Evolutionary conservation across 1,140 invertebrate species (phyloP), one percentile per base, ranked within the genome.

Genomic region (Leguminivora glycinivorella): DNA sequence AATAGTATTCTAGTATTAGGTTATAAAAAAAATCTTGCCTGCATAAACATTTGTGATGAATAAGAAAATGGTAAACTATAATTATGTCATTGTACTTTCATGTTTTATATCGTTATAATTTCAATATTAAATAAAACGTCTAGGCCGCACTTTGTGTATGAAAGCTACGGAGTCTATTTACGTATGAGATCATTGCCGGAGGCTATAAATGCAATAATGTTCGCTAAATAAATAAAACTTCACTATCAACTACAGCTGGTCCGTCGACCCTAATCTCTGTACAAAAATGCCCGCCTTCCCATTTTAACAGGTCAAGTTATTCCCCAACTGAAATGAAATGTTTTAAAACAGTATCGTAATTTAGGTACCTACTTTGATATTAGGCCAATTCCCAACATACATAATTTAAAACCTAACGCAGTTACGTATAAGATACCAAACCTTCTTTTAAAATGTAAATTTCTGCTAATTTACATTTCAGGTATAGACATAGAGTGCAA

Each of bases 121-220:
- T 52, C 19, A 52, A 22, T 47, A 52, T 9, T 22, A 52, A 52
- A 9, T 9, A 52, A 10, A 6, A 52, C n/a, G 10, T 52, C 6
- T 17, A 22, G n/a, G 19, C 7, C 7, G n/a, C n/a, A 22, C 14
- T 22, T 52, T 9, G 9, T 52, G 47, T 52, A n/a, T 47, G 43
- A 47, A 17, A 14, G 34, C 34, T 47, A 47, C n/a, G n/a, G 47
- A 10, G 19, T 63, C 58, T 63, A 69, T 69, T 43, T 31, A 69
- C 47, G 66, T 73, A 75, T 78, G 76, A 78, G 76, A 78, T 78
- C 76, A 75, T 70, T 68, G 70, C 70, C 70, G 69, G 70, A 58
- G 66, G 58, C 74, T 77, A 67, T 63, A 74, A 63, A 63, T 63
- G 58, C 58, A 63, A 63, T 63, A 63, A 63, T 63, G 24, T 63